Base-by-base conservation (phyloP, 2,888 invertebrate species). In the Omphaloscelis lunosa region DNA sequence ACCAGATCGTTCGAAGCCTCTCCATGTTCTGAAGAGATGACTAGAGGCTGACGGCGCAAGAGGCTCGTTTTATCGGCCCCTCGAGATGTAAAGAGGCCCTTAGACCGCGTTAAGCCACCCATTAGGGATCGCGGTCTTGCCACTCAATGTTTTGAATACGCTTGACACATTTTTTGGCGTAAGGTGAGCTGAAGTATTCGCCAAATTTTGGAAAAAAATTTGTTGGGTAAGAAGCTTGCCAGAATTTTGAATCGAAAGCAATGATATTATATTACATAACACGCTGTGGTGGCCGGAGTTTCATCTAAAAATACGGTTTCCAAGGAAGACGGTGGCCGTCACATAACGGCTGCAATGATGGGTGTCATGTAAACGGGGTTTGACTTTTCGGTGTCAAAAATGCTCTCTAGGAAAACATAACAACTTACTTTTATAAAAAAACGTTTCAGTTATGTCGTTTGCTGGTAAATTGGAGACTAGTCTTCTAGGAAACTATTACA, bases 121-220 rank as follows among this genome's bases (percentile, higher is more conserved):
- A 89, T 90, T 89, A 89, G 61, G 70, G 85, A 85, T 85, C 74
- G 82, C 84, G 83, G 82, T 73, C 85, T 81, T 78, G 80, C 86
- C 82, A 85, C 80, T 80, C 86, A 75, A 83, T 84, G 85, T 80
- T 83, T 80, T 80, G 82, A 87, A 85, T 83, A 75, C 27, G 69
- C 86, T 89, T 89, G 89, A 89, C 89, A 90, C 80, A 88, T 89
- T 90, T 89, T 89, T 86, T 75, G 73, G 65, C 68, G 73, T 75
- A 75, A 80, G 75, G 82, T 80, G 61, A 59, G 71, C 41, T 72
- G 69, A 45, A 86, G 65, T 67, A 11, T 51, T 20, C 34, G 48
- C 45, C 71, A 72, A 75, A 86, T 84, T 75, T 72, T 45, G 34
- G 27, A 2, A 65, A 74, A 59, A 82, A 39, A 82, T 72, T 80